Conservation (phyloP, 2,888 invertebrate species). For the Amblyjoppa proteus region DNA sequence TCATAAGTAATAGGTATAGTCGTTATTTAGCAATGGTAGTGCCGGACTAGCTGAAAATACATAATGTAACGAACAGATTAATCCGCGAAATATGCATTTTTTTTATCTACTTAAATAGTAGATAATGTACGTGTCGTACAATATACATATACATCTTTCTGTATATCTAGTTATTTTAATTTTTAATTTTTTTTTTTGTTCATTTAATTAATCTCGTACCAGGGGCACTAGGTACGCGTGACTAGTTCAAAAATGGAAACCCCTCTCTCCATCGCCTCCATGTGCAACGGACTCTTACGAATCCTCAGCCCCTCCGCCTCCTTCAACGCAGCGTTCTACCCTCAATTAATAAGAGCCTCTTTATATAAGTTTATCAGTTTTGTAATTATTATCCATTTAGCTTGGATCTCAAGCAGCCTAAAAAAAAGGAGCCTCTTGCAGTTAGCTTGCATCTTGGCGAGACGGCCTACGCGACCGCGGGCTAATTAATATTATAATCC, state of each 20-base stretch:
- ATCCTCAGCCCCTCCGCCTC: conserved; percentile 13
- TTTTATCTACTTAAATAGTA: conserved; percentile 67
- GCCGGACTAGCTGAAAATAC: conserved; percentile 75
- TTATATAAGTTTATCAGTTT: conserved; percentile 34
- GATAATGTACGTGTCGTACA: conserved; percentile 41
- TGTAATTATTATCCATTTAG: conserved; percentile 47
- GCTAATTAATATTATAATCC: conserved; percentile 49
- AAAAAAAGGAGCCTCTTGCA: conserved; percentile 48
- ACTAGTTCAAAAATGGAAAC: conserved; percentile 77
- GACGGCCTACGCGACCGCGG: conserved; percentile 46
- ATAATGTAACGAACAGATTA: conserved; percentile 73
- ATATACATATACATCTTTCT: conserved; percentile 23
- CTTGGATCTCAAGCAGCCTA: conserved; percentile 55
- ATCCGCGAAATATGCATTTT: conserved; percentile 76
- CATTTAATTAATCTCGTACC: conserved; percentile 58
- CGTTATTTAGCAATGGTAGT: conserved; percentile 69
- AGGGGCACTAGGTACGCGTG: conserved; percentile 74
- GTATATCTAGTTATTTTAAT: conserved; percentile 68
- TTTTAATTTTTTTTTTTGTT: conserved; percentile 35
- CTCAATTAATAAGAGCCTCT: conserved; percentile 31
- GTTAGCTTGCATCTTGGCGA: conserved; percentile 37
- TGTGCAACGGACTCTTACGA: conserved; percentile 34
- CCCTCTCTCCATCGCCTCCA: conserved; percentile 66
- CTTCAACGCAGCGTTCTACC: conserved; percentile 3
- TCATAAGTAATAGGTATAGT: conserved; percentile 58